phyloP scores from a whole-genome alignment of 2,797 vertebrate species.

The Chaetodon trifasciatus region DNA sequence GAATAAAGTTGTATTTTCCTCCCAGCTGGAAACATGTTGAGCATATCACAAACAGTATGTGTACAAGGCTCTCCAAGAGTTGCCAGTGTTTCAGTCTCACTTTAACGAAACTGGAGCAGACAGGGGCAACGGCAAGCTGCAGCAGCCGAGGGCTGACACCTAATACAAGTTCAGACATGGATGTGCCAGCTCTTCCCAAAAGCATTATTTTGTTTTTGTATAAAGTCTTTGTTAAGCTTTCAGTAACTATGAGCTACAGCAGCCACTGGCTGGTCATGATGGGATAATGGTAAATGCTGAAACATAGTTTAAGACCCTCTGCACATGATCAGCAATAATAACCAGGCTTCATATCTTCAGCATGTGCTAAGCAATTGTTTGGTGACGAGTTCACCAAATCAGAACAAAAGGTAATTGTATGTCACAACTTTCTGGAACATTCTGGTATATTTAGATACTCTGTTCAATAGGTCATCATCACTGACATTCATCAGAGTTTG shows the following conservation, averaged over 20 bases:
- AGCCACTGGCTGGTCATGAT: neutral
- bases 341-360: neutral
- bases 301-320: neutral
- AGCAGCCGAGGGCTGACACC: neutral
- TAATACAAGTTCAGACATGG: neutral
- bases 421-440: too few species aligned
- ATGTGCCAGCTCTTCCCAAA: neutral
- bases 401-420: neutral
- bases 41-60: conserved; percentile 3
- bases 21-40: conserved; percentile 21
- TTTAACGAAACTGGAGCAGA: conserved; percentile 10
- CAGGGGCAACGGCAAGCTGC: neutral
- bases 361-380: neutral
- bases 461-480: too few species aligned
- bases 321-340: neutral
- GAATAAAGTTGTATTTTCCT: conserved; percentile 31
- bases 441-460: neutral
- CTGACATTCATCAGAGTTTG: neutral
- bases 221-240: neutral
- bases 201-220: neutral
- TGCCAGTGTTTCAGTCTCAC: neutral
- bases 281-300: neutral
- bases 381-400: neutral
- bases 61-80: neutral
- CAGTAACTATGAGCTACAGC: neutral